Conservation (phyloP, 1,140 invertebrate genomes). For the Chelonus insularis region DNA sequence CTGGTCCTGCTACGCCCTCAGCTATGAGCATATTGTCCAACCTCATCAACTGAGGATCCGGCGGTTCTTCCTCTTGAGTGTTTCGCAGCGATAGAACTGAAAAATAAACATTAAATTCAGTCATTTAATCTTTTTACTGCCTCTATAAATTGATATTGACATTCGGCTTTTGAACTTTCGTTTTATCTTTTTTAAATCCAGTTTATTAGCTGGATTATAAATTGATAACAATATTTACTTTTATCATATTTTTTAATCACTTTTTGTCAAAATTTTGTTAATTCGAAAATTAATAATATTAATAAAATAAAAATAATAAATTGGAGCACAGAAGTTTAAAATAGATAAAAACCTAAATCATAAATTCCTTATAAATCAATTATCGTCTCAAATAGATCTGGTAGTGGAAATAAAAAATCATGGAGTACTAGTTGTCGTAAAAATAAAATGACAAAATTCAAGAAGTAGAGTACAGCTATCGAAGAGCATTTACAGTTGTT, state of each 20-base stretch:
- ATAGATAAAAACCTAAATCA: no score
- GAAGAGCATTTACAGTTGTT: slow-evolving; percentile 15
- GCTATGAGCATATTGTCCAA: slow-evolving; percentile 99
- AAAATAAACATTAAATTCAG: slow-evolving; percentile 37
- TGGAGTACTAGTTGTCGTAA: slow-evolving; percentile 6
- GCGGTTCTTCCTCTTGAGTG: slow-evolving; percentile 97
- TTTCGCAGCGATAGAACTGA: slow-evolving; percentile 92
- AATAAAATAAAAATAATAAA: no score
- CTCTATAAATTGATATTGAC: neutral
- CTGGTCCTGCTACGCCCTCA: slow-evolving; percentile 97
- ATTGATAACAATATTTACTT: no score
- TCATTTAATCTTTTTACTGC: neutral
- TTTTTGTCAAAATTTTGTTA: no score
- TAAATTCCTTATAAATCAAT: neutral
- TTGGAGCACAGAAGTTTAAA: no score
- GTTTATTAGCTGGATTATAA: no score
- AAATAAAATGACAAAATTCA: slow-evolving; percentile 14
- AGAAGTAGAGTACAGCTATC: slow-evolving; percentile 10
- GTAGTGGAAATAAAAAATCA: slow-evolving; percentile 18
- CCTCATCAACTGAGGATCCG: slow-evolving; percentile 98
- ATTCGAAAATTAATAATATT: no score
- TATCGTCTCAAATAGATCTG: neutral
- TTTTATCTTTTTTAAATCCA: no score
- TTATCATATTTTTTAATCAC: no score
- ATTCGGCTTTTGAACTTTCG: no score